A percentile compares a stretch with the other conserved stretches of the same genome.
These are phyloP conservation scores for Epizoanthus rinbou DNA, from an alignment of 92 coral and sea anemone genomes.

Conservation along the genomic window DNA sequence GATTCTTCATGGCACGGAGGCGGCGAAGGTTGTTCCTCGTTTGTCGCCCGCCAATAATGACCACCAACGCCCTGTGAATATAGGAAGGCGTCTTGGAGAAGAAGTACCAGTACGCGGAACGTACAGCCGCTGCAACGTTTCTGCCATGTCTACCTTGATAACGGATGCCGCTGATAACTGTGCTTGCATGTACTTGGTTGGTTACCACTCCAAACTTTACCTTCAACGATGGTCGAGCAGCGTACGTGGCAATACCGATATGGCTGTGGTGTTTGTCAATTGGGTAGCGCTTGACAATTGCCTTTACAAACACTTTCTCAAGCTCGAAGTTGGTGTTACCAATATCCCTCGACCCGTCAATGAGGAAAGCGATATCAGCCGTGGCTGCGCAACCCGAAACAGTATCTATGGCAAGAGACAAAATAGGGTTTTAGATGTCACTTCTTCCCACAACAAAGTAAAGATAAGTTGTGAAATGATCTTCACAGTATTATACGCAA, in stretches of 20 bases:
- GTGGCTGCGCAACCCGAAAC: slow-evolving; percentile 73
- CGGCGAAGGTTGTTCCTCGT: slow-evolving; percentile 12
- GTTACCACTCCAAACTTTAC: slow-evolving; percentile 46
- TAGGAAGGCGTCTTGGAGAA: slow-evolving; percentile 72
- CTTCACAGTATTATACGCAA: too few relatives aligned
- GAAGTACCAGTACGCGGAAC: slow-evolving; percentile 58
- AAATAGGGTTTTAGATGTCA: background rate
- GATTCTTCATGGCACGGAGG: background rate
- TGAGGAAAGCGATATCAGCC: slow-evolving; percentile 91
- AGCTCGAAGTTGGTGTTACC: slow-evolving; percentile 83
- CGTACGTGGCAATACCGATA: slow-evolving; percentile 79
- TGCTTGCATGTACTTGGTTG: background rate
- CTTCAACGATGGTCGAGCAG: slow-evolving; percentile 51
- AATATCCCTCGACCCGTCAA: slow-evolving; percentile 86
- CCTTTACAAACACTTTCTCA: slow-evolving; percentile 72
- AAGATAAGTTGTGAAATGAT: too few relatives aligned
- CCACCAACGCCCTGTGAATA: slow-evolving; percentile 76
- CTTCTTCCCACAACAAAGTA: too few relatives aligned
- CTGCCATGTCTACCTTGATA: slow-evolving; percentile 72
- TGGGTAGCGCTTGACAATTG: slow-evolving; percentile 72
- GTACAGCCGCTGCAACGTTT: slow-evolving; percentile 74
- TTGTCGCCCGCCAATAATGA: slow-evolving; percentile 73
- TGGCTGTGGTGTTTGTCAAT: slow-evolving; percentile 81
- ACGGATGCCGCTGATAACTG: slow-evolving; percentile 45
- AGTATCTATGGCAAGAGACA: background rate